Base-by-base conservation (phyloP, 2,888 invertebrate genomes). In the Chloroclystis v-ata region DNA sequence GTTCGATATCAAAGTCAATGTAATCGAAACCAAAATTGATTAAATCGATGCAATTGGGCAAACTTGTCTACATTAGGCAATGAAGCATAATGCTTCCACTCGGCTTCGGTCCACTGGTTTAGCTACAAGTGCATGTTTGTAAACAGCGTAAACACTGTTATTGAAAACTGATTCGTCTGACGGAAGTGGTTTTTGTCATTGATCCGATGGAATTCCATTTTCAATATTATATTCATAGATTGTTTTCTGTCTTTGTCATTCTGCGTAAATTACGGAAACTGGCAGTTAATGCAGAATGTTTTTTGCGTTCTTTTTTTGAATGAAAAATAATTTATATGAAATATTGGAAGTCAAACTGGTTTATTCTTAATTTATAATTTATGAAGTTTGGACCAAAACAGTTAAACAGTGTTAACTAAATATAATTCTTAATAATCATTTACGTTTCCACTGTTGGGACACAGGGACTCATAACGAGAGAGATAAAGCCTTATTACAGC, bases 101-200 rank as follows among this genome's bases (percentile, higher is more conserved):
- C 40, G 20, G 40, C 13, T 28, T n/a, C 43, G 37, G 28, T 45
- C 26, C 12, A 41, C 37, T 49, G 44, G 8, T 20, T 9, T n/a
- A 26, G n/a, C n/a, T n/a, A 42, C 45, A 45, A 42, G 42, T 49
- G 41, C 32, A 43, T 45, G 45, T 46, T 45, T 45, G 35, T 48
- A 43, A 49, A 45, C 45, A 49, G 26, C 33, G 43, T 38, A 33
- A 16, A 35, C 37, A 16, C 16, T 35, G 20, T 35, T 35, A 16
- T 16, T 8, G 20, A 26, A 26, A 26, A 26, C 8, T 20, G 35
- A 24, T 35, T 35, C 16, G 16, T n/a, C 35, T 9, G n/a, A 3
- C 33, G 35, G 16, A 33, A 16, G 33, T 20, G 13, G 16, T 1
- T 33, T 33, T 35, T 20, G 16, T 35, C 16, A 16, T 5, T 16